Conservation (phyloP, 2,113 vertebrate species). For the Phoenicopterus ruber region DNA sequence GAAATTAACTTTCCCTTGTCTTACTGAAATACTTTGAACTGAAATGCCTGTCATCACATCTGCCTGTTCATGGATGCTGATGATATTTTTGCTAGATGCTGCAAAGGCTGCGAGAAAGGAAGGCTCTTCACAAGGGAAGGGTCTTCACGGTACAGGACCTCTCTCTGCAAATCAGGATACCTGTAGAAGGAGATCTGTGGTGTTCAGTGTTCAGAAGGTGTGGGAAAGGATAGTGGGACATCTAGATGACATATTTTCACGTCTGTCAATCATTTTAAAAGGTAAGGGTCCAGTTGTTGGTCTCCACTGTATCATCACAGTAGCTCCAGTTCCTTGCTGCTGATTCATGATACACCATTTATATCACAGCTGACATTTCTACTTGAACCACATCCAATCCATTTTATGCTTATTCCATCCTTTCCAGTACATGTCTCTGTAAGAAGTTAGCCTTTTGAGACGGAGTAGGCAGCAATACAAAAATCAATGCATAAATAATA, state of each 20-base stretch:
- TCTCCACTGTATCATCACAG: background rate
- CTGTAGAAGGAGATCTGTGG: background rate
- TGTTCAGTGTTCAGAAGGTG: background rate
- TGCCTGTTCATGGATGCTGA: background rate
- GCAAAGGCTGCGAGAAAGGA: background rate
- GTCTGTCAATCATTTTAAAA: background rate
- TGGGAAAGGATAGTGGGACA: background rate
- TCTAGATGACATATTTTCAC: background rate
- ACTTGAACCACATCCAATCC: slow-evolving; percentile 55
- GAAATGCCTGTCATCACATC: background rate
- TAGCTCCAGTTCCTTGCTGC: background rate
- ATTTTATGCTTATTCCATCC: slow-evolving; percentile 37
- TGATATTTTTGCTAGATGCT: background rate
- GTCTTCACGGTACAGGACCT: background rate
- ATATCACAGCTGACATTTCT: slow-evolving; percentile 31
- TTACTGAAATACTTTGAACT: background rate
- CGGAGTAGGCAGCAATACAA: slow-evolving; percentile 33
- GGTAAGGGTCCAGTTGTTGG: background rate
- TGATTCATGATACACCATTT: slow-evolving; percentile 24
- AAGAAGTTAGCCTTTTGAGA: slow-evolving; percentile 30
- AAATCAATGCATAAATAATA: slow-evolving; percentile 61
- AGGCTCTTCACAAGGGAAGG: background rate
- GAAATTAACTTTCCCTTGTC: background rate
- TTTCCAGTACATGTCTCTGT: slow-evolving; percentile 7
- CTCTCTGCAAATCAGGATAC: background rate